phyloP scores from a whole-genome alignment of 2,888 invertebrate genomes.

The Vannuccia rotundouncinata region DNA sequence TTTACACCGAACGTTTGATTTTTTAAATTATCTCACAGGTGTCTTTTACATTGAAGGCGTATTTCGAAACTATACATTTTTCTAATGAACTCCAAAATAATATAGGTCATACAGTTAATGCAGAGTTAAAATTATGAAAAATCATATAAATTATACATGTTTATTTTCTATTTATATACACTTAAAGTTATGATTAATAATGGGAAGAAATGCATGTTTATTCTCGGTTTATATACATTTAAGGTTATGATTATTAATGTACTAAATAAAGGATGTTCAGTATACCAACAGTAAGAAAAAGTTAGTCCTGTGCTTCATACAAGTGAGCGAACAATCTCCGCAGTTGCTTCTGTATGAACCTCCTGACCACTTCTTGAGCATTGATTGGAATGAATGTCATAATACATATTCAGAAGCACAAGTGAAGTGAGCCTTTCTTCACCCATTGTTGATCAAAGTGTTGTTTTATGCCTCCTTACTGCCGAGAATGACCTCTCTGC shows the following conservation, averaged over 20 bases:
- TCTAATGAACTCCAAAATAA: background rate
- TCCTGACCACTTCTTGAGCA: slow-evolving; percentile 14
- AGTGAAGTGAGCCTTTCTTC: slow-evolving; percentile 30
- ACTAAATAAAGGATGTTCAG: background rate
- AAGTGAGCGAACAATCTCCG: slow-evolving; percentile 11
- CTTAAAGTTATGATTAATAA: background rate
- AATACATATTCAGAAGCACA: slow-evolving; percentile 13
- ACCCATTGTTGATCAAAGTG: slow-evolving; percentile 30
- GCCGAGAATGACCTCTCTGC: slow-evolving; percentile 33
- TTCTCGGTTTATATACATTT: background rate
- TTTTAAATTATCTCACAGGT: too few species aligned
- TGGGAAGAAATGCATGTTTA: background rate
- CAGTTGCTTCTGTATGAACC: background rate
- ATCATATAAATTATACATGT: background rate
- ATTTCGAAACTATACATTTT: too few species aligned
- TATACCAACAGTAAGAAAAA: background rate
- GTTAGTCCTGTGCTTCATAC: slow-evolving; percentile 4
- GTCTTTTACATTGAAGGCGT: too few species aligned
- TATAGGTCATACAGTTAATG: background rate
- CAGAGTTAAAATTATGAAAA: background rate
- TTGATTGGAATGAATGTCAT: slow-evolving; percentile 18
- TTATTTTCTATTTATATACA: background rate
- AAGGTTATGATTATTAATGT: background rate
- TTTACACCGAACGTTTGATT: too few species aligned
- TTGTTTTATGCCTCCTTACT: slow-evolving; percentile 18